phyloP scores from a whole-genome alignment of 53 echinoderm and acorn worm genomes.

The Paelopatides confundens region DNA sequence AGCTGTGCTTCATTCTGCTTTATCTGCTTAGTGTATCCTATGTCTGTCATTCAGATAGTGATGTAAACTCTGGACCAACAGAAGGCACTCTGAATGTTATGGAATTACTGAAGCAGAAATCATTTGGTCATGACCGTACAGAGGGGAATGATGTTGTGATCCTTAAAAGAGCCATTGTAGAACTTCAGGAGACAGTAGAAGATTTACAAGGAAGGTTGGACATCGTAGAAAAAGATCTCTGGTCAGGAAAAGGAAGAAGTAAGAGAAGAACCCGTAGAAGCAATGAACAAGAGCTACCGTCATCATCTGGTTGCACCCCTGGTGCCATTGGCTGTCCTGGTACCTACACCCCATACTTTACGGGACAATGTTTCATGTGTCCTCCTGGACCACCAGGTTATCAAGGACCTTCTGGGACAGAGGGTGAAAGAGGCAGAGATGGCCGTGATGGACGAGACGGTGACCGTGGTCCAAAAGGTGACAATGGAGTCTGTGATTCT shows the following conservation, averaged over 20 bases:
- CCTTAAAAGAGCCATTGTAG: neutral
- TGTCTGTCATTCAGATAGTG: too few species aligned
- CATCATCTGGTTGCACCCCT: neutral
- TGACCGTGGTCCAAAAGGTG: neutral
- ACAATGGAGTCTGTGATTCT: neutral
- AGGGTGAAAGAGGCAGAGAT: neutral
- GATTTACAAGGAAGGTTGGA: neutral
- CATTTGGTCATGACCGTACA: too few species aligned
- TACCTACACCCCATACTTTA: neutral
- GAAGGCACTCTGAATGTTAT: too few species aligned
- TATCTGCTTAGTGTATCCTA: too few species aligned
- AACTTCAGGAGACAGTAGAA: neutral
- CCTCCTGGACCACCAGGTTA: constrained; percentile 15
- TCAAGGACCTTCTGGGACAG: constrained; percentile 10
- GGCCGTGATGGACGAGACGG: constrained; percentile 40
- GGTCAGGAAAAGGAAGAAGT: neutral
- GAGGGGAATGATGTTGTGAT: too few species aligned
- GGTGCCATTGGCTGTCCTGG: neutral
- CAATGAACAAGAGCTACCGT: neutral
- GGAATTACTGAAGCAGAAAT: too few species aligned
- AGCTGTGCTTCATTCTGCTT: too few species aligned
- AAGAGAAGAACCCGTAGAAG: neutral
- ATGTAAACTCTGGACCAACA: too few species aligned
- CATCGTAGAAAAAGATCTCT: neutral
- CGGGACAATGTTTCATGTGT: constrained; percentile 33